These are phyloP conservation scores for Lasioglossum albipes DNA, from an alignment of 1,140 invertebrate species.

Conservation along the genomic window DNA sequence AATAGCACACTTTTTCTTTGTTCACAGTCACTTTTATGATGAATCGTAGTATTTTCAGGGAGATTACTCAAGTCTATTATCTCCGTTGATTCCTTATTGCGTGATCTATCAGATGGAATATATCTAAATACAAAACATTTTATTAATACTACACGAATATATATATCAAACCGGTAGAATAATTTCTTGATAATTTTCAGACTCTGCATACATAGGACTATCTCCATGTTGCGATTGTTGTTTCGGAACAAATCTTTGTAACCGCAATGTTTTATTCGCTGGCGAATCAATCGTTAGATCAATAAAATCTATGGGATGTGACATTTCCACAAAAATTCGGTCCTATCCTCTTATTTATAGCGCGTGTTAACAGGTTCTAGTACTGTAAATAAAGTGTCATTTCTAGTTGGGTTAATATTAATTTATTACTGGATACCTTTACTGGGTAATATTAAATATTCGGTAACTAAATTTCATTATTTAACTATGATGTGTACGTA, in stretches of 20 bases:
- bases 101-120: neutral
- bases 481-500: neutral
- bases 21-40: neutral
- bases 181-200: neutral
- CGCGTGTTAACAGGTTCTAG: neutral
- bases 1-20: slow-evolving; percentile 10
- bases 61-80: slow-evolving; percentile 43
- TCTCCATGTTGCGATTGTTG: neutral
- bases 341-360: neutral
- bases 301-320: slow-evolving; percentile 50
- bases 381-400: neutral
- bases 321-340: neutral
- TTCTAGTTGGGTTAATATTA: neutral
- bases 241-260: neutral
- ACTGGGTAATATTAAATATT: neutral
- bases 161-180: neutral
- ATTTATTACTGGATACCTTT: too few species aligned
- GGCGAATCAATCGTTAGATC: slow-evolving; percentile 64
- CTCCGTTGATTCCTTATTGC: neutral
- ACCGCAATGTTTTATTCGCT: slow-evolving; percentile 6
- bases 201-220: slow-evolving; percentile 18
- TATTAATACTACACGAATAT: neutral
- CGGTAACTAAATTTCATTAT: neutral
- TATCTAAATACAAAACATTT: slow-evolving; percentile 26
- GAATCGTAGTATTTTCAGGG: neutral